phyloP scores from a whole-genome alignment of 2,888 invertebrate genomes.

The Scotopteryx bipunctaria region DNA sequence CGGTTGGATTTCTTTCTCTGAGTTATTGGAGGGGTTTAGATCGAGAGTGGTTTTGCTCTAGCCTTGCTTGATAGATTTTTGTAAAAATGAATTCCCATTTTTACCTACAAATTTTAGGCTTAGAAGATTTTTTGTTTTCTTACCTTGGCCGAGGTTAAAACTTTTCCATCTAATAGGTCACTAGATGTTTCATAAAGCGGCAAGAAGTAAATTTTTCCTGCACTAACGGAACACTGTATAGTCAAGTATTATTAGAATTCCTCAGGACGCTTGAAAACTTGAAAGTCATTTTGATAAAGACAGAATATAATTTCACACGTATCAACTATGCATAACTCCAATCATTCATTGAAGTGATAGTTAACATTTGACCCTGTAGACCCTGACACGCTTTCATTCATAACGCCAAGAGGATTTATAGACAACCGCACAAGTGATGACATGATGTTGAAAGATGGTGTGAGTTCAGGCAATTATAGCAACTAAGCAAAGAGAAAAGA shows the following conservation, averaged over 20 bases:
- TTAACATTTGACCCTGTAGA: constrained; percentile 23
- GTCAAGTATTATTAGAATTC: too few species aligned
- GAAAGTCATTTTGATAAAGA: too few species aligned
- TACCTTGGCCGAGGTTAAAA: too few species aligned
- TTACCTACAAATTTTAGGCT: background rate
- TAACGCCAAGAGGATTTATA: constrained; percentile 27
- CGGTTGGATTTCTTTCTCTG: constrained; percentile 14
- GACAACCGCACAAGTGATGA: constrained; percentile 20
- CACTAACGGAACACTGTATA: too few species aligned
- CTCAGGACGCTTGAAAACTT: too few species aligned
- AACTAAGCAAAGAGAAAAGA: constrained; percentile 27
- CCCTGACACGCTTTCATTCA: constrained; percentile 26
- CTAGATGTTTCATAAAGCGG: too few species aligned
- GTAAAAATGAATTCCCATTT: background rate
- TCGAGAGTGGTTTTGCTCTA: constrained; percentile 8
- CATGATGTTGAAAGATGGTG: constrained; percentile 29
- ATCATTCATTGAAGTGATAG: constrained; percentile 21
- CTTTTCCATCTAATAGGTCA: too few species aligned
- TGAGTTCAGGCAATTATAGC: constrained; percentile 27
- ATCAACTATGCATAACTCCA: too few species aligned
- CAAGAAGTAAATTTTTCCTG: too few species aligned
- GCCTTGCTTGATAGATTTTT: constrained; percentile 6
- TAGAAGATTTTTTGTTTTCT: too few species aligned
- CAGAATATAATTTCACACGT: too few species aligned
- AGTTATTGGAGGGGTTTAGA: constrained; percentile 16